These are phyloP conservation scores for Plotosus lineatus DNA, from an alignment of 2,113 vertebrate species.

Conservation along the genomic window DNA sequence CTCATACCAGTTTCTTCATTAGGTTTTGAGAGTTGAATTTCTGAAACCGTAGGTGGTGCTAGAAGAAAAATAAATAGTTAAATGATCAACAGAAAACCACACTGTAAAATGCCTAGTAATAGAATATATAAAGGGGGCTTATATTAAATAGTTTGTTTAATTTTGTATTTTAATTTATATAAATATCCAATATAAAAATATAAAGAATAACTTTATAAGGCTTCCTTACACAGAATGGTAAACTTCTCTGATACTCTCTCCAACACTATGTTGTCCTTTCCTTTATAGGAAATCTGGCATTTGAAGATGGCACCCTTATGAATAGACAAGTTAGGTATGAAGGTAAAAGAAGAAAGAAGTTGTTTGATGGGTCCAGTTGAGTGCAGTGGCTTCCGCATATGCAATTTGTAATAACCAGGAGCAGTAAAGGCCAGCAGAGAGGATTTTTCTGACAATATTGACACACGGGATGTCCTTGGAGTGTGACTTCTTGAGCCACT, in stretches of 20 bases:
- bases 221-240: conserved; percentile 69
- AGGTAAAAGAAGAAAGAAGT: conserved; percentile 72
- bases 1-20: conserved; percentile 63
- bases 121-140: not conserved
- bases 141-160: not conserved
- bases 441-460: conserved; percentile 61
- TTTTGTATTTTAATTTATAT: not conserved
- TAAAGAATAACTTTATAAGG: not conserved
- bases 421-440: conserved; percentile 64
- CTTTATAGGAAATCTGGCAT: conserved; percentile 74
- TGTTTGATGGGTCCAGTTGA: conserved; percentile 59
- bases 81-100: not conserved
- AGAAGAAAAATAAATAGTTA: conserved; percentile 19
- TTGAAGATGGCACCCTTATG: conserved; percentile 75
- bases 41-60: conserved; percentile 74
- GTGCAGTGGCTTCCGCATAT: conserved; percentile 62
- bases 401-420: conserved; percentile 72
- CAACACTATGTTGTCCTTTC: conserved; percentile 74
- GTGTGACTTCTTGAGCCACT: conserved; percentile 11
- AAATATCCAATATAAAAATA: not conserved
- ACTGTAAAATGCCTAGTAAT: not conserved
- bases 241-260: conserved; percentile 74
- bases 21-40: conserved; percentile 71
- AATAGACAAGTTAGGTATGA: conserved; percentile 70
- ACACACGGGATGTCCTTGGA: conserved; percentile 27